A percentile compares a stretch with the other conserved stretches of the same genome.
These are phyloP conservation scores for Polydrusus tereticollis DNA, from an alignment of 2,888 invertebrate species.

Conservation along the genomic window DNA sequence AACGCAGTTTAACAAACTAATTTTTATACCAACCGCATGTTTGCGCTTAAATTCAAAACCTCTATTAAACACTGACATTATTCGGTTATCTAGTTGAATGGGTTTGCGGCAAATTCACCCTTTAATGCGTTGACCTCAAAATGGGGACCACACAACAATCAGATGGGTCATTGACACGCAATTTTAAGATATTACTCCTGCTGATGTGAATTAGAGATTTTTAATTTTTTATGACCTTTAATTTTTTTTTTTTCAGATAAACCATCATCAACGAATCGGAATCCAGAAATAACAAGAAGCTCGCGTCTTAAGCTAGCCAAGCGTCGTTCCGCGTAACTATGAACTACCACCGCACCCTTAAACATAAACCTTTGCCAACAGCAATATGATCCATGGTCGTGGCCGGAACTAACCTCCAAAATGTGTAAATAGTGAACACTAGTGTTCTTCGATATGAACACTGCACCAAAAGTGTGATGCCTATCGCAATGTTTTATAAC, in stretches of 20 bases:
- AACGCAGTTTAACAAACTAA: neutral
- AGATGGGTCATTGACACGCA: neutral
- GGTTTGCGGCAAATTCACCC: conserved; percentile 1
- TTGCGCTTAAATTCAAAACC: conserved; percentile 1
- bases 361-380: conserved; percentile 7
- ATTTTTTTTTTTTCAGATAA: neutral
- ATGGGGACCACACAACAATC: conserved; percentile 10
- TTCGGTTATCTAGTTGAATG: conserved; percentile 23
- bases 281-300: neutral
- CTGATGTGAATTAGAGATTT: too few species aligned
- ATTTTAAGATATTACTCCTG: too few species aligned
- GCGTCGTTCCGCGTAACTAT: neutral
- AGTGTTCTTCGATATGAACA: conserved; percentile 24
- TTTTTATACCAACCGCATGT: neutral
- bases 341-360: conserved; percentile 1
- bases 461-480: conserved; percentile 21
- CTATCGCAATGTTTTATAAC: conserved; percentile 50
- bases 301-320: neutral
- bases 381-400: conserved; percentile 6
- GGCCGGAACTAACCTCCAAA: neutral
- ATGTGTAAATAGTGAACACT: conserved; percentile 38
- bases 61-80: conserved; percentile 14
- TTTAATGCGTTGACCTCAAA: neutral
- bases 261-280: neutral
- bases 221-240: too few species aligned